These are phyloP conservation scores for Enhydra lutris DNA, from an alignment of 2,113 vertebrate species.

Conservation along the genomic window DNA sequence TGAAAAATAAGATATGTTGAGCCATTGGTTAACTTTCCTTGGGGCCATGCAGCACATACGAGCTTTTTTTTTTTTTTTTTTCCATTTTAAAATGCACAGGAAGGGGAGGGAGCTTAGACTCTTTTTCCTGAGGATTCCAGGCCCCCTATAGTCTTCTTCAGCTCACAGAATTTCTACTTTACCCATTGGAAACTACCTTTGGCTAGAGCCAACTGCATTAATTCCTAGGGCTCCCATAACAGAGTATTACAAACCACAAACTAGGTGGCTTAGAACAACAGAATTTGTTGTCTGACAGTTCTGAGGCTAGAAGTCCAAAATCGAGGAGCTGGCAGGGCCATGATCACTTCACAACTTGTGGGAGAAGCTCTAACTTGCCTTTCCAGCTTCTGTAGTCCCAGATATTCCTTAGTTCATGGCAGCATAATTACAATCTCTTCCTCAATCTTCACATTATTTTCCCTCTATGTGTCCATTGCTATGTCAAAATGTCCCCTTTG, in stretches of 20 bases:
- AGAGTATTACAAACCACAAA: background rate
- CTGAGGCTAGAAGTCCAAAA: background rate
- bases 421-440: background rate
- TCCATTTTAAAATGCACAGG: background rate
- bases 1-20: background rate
- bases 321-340: background rate
- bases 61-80: background rate
- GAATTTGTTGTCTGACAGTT: background rate
- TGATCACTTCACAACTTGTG: background rate
- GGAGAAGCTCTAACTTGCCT: background rate
- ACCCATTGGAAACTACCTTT: background rate
- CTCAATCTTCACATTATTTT: background rate
- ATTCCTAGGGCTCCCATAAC: background rate
- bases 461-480: background rate
- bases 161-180: background rate
- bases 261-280: background rate
- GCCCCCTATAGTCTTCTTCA: background rate
- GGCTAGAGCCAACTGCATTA: background rate
- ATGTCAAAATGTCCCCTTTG: background rate
- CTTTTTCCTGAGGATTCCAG: background rate
- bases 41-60: background rate
- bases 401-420: background rate
- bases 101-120: background rate
- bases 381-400: background rate
- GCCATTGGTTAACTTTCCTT: background rate